A percentile compares a stretch with the other conserved stretches of the same genome.
Evolutionary conservation across 2,888 invertebrate genomes (phyloP).

Genomic region (Ormyrus rosae): DNA sequence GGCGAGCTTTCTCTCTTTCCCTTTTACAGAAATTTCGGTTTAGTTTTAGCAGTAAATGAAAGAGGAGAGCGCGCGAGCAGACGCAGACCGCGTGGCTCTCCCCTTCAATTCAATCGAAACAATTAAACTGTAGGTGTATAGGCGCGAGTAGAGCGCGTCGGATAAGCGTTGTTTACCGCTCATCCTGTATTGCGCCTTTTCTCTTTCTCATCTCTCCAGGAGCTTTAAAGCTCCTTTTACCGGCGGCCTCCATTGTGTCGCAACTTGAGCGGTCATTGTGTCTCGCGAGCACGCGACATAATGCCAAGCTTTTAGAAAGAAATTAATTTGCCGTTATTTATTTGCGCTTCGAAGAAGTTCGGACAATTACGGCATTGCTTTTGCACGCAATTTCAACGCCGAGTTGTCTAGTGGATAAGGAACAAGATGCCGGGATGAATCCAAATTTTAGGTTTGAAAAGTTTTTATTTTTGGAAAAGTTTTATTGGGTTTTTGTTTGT

Average conservation of each 20-base stretch:
- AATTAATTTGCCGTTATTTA: conserved; percentile 23
- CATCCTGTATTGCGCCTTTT: neutral
- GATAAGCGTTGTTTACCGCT: conserved; percentile 15
- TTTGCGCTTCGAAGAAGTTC: neutral
- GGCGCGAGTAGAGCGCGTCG: conserved; percentile 9
- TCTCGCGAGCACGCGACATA: neutral
- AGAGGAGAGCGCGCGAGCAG: conserved; percentile 5
- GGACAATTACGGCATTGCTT: too few relatives aligned
- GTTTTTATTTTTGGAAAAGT: too few relatives aligned
- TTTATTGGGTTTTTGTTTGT: too few relatives aligned
- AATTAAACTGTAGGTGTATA: conserved; percentile 49
- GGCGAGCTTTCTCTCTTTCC: neutral
- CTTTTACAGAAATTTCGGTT: conserved; percentile 17
- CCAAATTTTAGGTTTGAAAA: too few relatives aligned
- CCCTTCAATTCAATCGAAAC: conserved; percentile 51
- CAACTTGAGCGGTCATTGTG: neutral
- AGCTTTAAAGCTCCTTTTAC: conserved; percentile 18
- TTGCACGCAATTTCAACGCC: too few relatives aligned
- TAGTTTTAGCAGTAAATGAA: conserved; percentile 59
- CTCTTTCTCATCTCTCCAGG: neutral
- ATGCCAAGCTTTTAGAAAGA: conserved; percentile 1
- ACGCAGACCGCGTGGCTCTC: too few relatives aligned
- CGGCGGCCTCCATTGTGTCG: neutral
- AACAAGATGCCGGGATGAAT: too few relatives aligned
- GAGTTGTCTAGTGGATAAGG: too few relatives aligned